Conservation (phyloP, 1,140 invertebrate species). For the Bursaphelenchus mucronatus region DNA sequence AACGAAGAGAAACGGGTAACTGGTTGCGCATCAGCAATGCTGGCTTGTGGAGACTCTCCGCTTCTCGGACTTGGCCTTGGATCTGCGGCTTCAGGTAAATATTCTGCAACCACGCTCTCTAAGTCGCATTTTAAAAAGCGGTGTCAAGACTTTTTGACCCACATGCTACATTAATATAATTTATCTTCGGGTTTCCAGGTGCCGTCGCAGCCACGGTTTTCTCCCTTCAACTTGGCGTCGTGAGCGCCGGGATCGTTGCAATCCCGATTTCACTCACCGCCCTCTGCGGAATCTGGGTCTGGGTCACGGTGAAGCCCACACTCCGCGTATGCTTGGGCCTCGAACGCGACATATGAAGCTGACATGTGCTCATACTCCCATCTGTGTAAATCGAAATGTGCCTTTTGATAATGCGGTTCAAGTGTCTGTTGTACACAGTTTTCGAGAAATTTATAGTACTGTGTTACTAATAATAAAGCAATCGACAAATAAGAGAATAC, state of each 20-base stretch:
- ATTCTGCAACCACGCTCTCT: no score
- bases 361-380: no score
- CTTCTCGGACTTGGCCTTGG: conserved; percentile 57
- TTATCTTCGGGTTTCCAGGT: conserved; percentile 21
- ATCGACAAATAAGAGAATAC: no score
- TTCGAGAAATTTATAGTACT: no score
- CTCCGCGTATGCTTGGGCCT: conserved; percentile 37
- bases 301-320: conserved; percentile 39
- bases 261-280: conserved; percentile 42
- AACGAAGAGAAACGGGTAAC: conserved; percentile 60
- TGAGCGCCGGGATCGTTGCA: conserved; percentile 45
- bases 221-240: conserved; percentile 46
- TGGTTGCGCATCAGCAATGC: conserved; percentile 57
- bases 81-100: conserved; percentile 46
- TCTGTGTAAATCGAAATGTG: no score
- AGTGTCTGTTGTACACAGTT: no score
- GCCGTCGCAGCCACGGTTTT: conserved; percentile 43
- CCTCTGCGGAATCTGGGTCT: conserved; percentile 39
- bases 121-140: no score
- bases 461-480: no score
- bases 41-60: conserved; percentile 59
- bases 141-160: no score
- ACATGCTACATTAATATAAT: no score
- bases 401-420: no score
- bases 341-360: conserved; percentile 29